phyloP scores from a whole-genome alignment of 2,888 invertebrate species.

The Andrena flavipes region DNA sequence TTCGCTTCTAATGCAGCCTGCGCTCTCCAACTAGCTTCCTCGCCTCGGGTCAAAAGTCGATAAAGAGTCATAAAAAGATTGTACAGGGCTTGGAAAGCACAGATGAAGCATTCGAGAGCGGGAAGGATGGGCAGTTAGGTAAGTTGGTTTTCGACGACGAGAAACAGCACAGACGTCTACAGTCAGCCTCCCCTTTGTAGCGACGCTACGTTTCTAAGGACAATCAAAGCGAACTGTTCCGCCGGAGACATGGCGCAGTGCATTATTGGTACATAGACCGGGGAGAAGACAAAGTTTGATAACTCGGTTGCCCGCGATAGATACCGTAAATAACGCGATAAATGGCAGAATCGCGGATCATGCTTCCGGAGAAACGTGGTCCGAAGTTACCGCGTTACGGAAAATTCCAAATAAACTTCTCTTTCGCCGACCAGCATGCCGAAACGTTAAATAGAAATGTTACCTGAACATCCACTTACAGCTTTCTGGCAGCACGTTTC shows the following conservation, averaged over 20 bases:
- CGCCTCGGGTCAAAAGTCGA: too few relatives aligned
- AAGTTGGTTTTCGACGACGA: too few relatives aligned
- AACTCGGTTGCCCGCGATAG: neutral
- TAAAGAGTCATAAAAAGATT: too few relatives aligned
- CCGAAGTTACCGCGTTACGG: neutral
- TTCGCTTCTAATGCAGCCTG: slow-evolving; percentile 13
- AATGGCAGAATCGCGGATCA: neutral
- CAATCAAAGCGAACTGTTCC: neutral
- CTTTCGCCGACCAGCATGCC: neutral
- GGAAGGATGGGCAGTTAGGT: too few relatives aligned
- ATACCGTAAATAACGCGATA: slow-evolving; percentile 2
- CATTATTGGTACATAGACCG: neutral
- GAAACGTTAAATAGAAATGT: neutral
- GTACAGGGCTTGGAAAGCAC: too few relatives aligned
- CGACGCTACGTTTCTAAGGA: neutral
- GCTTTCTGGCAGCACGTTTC: neutral
- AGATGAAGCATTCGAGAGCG: too few relatives aligned
- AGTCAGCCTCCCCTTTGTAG: neutral
- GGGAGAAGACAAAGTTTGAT: slow-evolving; percentile 10
- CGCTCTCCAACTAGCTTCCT: neutral
- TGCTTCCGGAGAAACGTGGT: neutral
- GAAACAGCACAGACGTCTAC: neutral
- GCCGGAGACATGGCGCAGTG: neutral
- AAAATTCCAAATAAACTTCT: neutral
- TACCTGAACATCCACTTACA: slow-evolving; percentile 14